These are phyloP conservation scores for Pomacea maculata DNA, from an alignment of 1,140 invertebrate genomes.

Conservation along the genomic window DNA sequence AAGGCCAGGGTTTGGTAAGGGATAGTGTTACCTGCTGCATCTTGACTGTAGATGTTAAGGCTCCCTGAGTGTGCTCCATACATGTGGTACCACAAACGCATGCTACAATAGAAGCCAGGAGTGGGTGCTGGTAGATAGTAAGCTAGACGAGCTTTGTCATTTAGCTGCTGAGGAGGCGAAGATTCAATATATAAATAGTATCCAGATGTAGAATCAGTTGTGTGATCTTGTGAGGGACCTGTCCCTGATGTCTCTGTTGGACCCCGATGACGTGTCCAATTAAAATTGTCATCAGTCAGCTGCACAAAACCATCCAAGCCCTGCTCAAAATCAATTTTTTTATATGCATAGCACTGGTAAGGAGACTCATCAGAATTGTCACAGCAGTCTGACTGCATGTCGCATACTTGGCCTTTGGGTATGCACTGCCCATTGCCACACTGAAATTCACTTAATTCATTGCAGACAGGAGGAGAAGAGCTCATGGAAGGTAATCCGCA, in stretches of 20 bases:
- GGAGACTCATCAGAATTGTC: conserved; percentile 53
- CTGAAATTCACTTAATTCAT: conserved; percentile 70
- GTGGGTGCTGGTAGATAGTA: conserved; percentile 44
- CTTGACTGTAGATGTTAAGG: conserved; percentile 34
- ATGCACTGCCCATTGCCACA: conserved; percentile 40
- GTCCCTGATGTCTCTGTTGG: conserved; percentile 31
- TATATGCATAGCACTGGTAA: conserved; percentile 70
- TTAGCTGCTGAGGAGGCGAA: conserved; percentile 59
- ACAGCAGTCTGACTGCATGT: conserved; percentile 56
- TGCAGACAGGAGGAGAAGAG: conserved; percentile 71
- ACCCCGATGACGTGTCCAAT: conserved; percentile 49
- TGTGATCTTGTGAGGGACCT: conserved; percentile 59
- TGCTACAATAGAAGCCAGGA: conserved; percentile 56
- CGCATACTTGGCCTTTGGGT: conserved; percentile 47
- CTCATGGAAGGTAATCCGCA: conserved; percentile 8
- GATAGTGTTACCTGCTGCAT: conserved; percentile 33
- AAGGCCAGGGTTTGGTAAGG: neutral
- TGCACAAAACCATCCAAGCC: conserved; percentile 53
- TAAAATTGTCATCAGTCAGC: conserved; percentile 56
- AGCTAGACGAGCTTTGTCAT: conserved; percentile 77
- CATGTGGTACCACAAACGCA: conserved; percentile 63
- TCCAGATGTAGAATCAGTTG: conserved; percentile 31
- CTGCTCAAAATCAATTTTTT: conserved; percentile 37
- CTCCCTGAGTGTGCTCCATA: conserved; percentile 38
- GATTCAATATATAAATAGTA: conserved; percentile 70